Percentiles rank a stretch among this genome's conserved stretches.
phyloP scores from a whole-genome alignment of 2,113 vertebrate species.

The Parus major region DNA sequence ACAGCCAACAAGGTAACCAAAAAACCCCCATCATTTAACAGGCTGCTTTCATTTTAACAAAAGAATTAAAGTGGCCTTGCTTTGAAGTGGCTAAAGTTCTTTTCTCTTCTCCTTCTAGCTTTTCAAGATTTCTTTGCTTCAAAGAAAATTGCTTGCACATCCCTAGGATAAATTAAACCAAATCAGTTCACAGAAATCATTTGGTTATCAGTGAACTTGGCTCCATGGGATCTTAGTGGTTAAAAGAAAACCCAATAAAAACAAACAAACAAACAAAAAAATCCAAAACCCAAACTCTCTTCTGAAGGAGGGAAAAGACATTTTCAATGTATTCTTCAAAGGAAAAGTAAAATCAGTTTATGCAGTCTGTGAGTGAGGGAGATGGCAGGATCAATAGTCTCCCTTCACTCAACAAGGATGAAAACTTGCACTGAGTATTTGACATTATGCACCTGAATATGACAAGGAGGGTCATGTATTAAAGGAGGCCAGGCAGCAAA shows the following conservation, averaged over 20 bases:
- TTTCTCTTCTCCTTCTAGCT: neutral
- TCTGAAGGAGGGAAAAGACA: neutral
- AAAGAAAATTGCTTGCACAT: neutral
- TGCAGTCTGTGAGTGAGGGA: neutral
- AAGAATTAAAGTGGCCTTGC: neutral
- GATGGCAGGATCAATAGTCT: slow-evolving; percentile 31
- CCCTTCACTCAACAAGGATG: neutral
- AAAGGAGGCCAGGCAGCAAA: neutral
- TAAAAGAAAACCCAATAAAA: neutral
- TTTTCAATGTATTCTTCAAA: slow-evolving; percentile 66
- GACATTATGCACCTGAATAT: neutral
- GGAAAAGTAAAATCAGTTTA: neutral
- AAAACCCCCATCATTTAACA: neutral
- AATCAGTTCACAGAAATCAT: slow-evolving; percentile 14
- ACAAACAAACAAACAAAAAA: neutral
- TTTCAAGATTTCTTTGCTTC: neutral
- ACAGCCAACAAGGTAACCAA: neutral
- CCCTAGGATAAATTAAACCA: neutral
- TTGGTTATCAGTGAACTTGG: neutral
- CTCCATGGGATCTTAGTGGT: neutral
- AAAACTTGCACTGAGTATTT: neutral
- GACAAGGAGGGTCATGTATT: neutral
- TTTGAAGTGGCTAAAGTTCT: neutral
- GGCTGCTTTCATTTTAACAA: neutral
- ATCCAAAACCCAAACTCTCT: neutral